These are phyloP conservation scores for Megalurothrips usitatus DNA, from an alignment of 2,888 invertebrate species.

Conservation along the genomic window DNA sequence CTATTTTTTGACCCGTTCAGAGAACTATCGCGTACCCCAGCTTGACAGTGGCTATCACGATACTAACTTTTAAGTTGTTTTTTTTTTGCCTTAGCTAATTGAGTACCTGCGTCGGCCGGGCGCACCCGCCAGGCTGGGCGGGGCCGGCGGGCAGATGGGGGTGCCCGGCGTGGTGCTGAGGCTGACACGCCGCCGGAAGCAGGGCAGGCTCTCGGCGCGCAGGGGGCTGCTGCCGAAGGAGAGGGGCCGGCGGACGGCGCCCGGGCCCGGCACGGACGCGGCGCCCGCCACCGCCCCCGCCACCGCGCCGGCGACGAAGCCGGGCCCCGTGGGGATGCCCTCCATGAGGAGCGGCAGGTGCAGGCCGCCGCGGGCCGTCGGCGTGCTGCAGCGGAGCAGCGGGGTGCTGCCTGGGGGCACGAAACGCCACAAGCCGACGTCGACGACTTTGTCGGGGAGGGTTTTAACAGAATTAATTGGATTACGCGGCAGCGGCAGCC, in stretches of 20 bases:
- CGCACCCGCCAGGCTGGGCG: not conserved
- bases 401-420: not conserved
- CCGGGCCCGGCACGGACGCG: not conserved
- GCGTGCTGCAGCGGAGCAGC: not conserved
- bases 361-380: not conserved
- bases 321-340: not conserved
- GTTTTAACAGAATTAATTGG: too few relatives aligned
- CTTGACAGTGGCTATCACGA: too few relatives aligned
- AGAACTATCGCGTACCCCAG: too few relatives aligned
- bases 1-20: too few relatives aligned
- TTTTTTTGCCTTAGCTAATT: too few relatives aligned
- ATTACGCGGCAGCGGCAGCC: too few relatives aligned
- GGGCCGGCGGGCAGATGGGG: not conserved
- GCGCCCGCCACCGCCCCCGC: not conserved
- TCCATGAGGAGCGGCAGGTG: not conserved
- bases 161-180: conserved; percentile 11
- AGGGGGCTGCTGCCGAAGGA: not conserved
- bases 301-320: not conserved
- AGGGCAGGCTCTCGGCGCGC: not conserved
- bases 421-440: not conserved
- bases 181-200: conserved; percentile 8
- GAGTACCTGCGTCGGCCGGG: not conserved
- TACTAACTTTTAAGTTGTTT: too few relatives aligned
- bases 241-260: not conserved
- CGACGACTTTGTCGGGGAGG: too few relatives aligned